Base-by-base conservation (phyloP, 2,797 vertebrate genomes). In the Cebuella pygmaea region DNA sequence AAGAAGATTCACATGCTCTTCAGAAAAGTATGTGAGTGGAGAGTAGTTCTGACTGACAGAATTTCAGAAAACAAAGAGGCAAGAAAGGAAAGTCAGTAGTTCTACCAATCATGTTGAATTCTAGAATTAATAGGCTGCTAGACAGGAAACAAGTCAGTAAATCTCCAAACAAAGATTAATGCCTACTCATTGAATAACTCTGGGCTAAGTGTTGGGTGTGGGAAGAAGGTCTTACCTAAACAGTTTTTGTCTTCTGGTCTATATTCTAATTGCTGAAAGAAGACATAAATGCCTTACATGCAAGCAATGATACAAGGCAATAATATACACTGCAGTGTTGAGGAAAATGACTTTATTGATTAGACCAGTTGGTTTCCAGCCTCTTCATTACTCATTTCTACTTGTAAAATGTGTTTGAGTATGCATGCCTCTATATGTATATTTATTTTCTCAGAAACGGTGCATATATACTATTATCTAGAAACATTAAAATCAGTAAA, bases 291-390 rank as follows among this genome's bases (percentile, higher is more conserved):
- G 85, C 15, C 33, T 44, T 75, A 36, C 84, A 36, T 33, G 1
- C 67, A 75, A 84, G 24, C 36, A 79, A n/a, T 81, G 76, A 84
- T 46, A 48, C 36, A 41, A 83, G 48, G 41, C 61, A 70, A 46
- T 57, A 70, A n/a, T 74, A 87, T 57, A 92, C 2, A 26, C 36
- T 87, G 19, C 41, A 74, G 74, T 17, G 22, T 76, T 64, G 41
- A 76, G 55, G 33, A 76, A 94, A 93, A 52, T 36, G 26, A 50
- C 41, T 89, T 93, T 36, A 80, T 36, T 57, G 24, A 72, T 88
- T 67, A 39, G 44, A 88, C 11, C 36, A 83, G 15, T 30, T 44
- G 48, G 78, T 48, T 92, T 46, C 20, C 72, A 81, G 39, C 8
- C 19, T 64, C 78, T 76, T 82, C 27, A 33, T 61, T 57, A 57